These are phyloP conservation scores for Drosophila seguyi DNA, from an alignment of 1,140 invertebrate genomes.

Conservation along the genomic window DNA sequence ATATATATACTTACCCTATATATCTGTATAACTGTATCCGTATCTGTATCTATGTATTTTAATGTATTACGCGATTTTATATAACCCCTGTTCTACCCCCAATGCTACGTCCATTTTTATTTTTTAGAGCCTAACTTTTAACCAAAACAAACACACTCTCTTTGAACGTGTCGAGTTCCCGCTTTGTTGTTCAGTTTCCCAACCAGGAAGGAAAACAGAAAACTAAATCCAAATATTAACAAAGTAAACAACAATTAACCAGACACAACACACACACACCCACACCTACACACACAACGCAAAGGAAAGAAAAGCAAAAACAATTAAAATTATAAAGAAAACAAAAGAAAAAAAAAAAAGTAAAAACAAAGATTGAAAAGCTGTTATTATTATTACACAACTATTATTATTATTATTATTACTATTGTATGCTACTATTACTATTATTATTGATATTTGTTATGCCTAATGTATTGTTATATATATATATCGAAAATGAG, in stretches of 20 bases:
- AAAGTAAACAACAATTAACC: slow-evolving; percentile 31
- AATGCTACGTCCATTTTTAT: slow-evolving; percentile 37
- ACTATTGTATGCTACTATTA: slow-evolving; percentile 67
- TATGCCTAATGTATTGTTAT: slow-evolving; percentile 82
- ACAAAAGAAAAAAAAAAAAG: slow-evolving; percentile 10
- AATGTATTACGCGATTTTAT: slow-evolving; percentile 58
- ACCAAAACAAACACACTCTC: background rate
- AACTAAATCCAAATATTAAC: slow-evolving; percentile 56
- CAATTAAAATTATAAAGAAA: slow-evolving; percentile 11
- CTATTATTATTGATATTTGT: slow-evolving; percentile 81
- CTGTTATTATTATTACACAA: slow-evolving; percentile 80
- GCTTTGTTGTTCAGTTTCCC: slow-evolving; percentile 25
- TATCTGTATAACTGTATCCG: slow-evolving; percentile 35
- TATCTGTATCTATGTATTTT: slow-evolving; percentile 42
- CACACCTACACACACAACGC: slow-evolving; percentile 6
- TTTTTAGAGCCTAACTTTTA: slow-evolving; percentile 33
- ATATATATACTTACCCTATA: slow-evolving; percentile 46
- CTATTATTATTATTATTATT: slow-evolving; percentile 77
- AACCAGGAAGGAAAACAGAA: slow-evolving; percentile 14
- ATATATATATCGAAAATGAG: slow-evolving; percentile 60
- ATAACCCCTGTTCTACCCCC: slow-evolving; percentile 4
- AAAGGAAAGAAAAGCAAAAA: slow-evolving; percentile 24
- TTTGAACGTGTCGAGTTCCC: slow-evolving; percentile 14
- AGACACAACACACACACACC: slow-evolving; percentile 20
- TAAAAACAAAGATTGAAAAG: slow-evolving; percentile 61